Evolutionary conservation across 1,140 invertebrate species (phyloP).

Genomic region (Rhyacophila brunnea): DNA sequence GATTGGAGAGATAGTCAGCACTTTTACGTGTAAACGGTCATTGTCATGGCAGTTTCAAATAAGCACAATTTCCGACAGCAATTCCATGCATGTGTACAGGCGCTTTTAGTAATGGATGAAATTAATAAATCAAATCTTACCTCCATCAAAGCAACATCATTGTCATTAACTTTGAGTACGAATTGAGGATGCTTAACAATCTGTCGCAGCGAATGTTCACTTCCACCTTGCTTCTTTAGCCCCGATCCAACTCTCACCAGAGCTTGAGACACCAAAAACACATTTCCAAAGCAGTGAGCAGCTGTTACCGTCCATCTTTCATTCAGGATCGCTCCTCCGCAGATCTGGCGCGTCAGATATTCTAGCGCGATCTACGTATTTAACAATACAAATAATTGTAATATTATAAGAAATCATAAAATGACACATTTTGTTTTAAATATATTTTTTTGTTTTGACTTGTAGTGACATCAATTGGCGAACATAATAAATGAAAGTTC

Average conservation of each 20-base stretch:
- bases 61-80: too few relatives aligned
- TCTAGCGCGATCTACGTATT: conserved; percentile 40
- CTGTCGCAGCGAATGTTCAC: conserved; percentile 37
- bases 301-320: conserved; percentile 51
- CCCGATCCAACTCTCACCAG: conserved; percentile 40
- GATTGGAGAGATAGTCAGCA: too few relatives aligned
- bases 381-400: not conserved
- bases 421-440: too few relatives aligned
- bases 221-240: conserved; percentile 37
- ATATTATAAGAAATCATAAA: not conserved
- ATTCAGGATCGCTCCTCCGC: conserved; percentile 53
- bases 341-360: conserved; percentile 40
- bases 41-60: too few relatives aligned
- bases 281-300: conserved; percentile 49
- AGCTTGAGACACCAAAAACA: conserved; percentile 22
- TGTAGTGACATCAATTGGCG: too few relatives aligned
- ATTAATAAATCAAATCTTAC: too few relatives aligned
- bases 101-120: too few relatives aligned
- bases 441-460: too few relatives aligned
- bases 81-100: too few relatives aligned
- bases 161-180: conserved; percentile 44
- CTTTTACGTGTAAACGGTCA: too few relatives aligned
- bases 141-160: conserved; percentile 55
- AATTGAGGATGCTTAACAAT: conserved; percentile 46
- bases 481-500: too few relatives aligned